phyloP scores from a whole-genome alignment of 2,113 vertebrate genomes.

The Albula goreensis region DNA sequence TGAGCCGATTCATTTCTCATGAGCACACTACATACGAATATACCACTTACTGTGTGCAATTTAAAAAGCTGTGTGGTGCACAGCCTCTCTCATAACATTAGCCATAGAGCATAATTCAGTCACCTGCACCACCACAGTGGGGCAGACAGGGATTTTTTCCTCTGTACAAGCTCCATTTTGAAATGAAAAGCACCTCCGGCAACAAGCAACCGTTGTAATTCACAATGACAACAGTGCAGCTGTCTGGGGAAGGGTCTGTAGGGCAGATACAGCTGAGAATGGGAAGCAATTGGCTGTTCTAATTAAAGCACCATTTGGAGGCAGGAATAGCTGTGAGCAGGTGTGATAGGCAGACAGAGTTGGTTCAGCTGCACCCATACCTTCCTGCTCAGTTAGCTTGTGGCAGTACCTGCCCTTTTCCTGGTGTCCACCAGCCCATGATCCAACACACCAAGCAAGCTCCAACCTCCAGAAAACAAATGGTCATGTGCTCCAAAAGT shows the following conservation, averaged over 20 bases:
- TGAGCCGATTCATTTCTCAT: background rate
- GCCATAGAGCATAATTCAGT: background rate
- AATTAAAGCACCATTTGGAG: background rate
- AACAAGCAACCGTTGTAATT: background rate
- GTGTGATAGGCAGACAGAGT: constrained; percentile 8
- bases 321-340: background rate
- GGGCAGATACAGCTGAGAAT: background rate
- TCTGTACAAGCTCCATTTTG: background rate
- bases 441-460: background rate
- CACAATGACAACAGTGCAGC: constrained; percentile 12
- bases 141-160: background rate
- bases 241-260: constrained; percentile 13
- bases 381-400: background rate
- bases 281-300: constrained; percentile 6
- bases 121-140: background rate
- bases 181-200: background rate
- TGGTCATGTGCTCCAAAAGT: too few relatives aligned
- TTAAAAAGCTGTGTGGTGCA: background rate
- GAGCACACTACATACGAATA: background rate
- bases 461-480: background rate
- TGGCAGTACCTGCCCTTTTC: background rate
- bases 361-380: background rate
- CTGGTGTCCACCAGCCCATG: background rate
- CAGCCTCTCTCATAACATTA: background rate
- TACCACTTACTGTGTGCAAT: background rate